Conservation (phyloP, 2,797 vertebrate species). For the Acridotheres tristis region DNA sequence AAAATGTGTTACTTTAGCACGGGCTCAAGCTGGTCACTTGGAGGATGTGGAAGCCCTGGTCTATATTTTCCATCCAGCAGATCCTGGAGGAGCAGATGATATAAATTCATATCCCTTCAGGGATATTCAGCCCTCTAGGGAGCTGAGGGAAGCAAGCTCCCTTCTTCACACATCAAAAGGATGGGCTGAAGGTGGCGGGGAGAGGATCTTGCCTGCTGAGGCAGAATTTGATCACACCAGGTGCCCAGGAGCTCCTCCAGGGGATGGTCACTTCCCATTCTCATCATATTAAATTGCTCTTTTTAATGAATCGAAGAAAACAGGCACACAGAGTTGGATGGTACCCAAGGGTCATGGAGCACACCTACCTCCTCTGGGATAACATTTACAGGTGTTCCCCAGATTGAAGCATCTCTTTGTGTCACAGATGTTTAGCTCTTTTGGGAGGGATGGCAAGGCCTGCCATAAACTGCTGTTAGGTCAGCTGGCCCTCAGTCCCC, state of each 20-base stretch:
- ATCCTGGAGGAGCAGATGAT: not conserved
- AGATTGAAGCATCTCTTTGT: not conserved
- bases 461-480: not conserved
- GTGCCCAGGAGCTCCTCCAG: not conserved
- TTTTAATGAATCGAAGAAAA: not conserved
- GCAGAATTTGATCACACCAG: not conserved
- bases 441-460: not conserved
- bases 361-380: not conserved
- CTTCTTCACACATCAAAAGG: not conserved
- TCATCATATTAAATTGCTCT: not conserved
- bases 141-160: not conserved
- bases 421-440: not conserved
- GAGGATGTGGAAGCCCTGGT: not conserved
- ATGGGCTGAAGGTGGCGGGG: rapidly evolving
- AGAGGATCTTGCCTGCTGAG: not conserved
- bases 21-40: rapidly evolving
- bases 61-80: not conserved
- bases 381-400: not conserved
- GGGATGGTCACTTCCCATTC: not conserved
- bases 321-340: not conserved
- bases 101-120: not conserved
- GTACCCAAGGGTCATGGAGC: not conserved
- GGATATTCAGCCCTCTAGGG: not conserved
- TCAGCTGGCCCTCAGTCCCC: not conserved
- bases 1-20: not conserved